A percentile compares a stretch with the other conserved stretches of the same genome.
Conservation (phyloP, 2,113 vertebrate species). For the Hystrix brachyura region DNA sequence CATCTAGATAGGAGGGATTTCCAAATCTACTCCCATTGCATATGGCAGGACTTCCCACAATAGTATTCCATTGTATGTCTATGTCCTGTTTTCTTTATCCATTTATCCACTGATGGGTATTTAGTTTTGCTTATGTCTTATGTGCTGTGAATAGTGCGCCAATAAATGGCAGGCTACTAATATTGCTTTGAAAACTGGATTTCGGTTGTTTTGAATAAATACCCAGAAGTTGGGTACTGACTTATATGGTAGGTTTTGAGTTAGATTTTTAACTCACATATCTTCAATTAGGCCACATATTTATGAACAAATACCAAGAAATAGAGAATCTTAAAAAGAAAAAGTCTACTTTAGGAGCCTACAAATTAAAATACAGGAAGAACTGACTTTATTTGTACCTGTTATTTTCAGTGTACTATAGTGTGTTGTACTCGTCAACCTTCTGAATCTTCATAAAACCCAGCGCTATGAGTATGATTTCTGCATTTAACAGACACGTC, state of each 20-base stretch:
- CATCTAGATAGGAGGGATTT: neutral
- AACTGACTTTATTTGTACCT: neutral
- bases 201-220: neutral
- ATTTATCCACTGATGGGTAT: neutral
- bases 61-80: neutral
- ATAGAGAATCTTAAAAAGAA: neutral
- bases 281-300: neutral
- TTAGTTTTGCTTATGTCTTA: neutral
- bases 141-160: neutral
- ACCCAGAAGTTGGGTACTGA: neutral
- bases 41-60: neutral
- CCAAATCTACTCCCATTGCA: neutral
- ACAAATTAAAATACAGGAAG: conserved; percentile 23
- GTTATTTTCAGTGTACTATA: neutral
- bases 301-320: neutral
- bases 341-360: neutral
- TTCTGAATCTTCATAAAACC: neutral
- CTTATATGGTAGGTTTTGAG: neutral
- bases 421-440: neutral
- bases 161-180: neutral
- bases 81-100: neutral
- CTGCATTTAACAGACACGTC: neutral
- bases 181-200: neutral
- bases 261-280: conserved; percentile 8
- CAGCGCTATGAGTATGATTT: neutral